Evolutionary conservation across 2,888 invertebrate genomes (phyloP).

Genomic region (Mythimna lalbum): DNA sequence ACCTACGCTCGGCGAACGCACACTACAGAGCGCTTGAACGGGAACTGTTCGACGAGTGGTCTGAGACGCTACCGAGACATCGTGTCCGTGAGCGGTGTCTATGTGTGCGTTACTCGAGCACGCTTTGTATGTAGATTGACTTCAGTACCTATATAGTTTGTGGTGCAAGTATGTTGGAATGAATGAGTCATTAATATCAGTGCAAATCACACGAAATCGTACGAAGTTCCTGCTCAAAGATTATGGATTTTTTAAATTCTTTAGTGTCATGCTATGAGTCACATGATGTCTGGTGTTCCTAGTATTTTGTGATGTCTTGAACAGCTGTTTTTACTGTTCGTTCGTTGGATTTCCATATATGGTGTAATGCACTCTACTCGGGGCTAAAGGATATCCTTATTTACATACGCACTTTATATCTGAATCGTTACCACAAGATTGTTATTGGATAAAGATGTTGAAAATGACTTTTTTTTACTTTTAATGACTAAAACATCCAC

Average conservation of each 20-base stretch:
- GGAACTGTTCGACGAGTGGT: too few relatives aligned
- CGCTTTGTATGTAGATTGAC: too few relatives aligned
- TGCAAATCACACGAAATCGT: conserved; percentile 36
- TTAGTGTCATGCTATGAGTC: conserved; percentile 50
- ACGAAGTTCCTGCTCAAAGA: conserved; percentile 32
- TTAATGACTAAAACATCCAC: too few relatives aligned
- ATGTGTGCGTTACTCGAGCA: too few relatives aligned
- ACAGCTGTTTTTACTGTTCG: conserved; percentile 18
- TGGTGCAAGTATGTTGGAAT: neutral
- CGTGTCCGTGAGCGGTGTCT: too few relatives aligned
- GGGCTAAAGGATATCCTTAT: conserved; percentile 20
- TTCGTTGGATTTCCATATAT: conserved; percentile 21
- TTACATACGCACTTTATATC: neutral
- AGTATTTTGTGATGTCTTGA: conserved; percentile 48
- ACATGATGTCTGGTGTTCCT: conserved; percentile 31
- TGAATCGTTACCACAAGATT: neutral
- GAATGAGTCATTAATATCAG: conserved; percentile 49
- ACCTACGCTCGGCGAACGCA: too few relatives aligned
- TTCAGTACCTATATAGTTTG: too few relatives aligned
- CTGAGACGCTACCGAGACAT: too few relatives aligned
- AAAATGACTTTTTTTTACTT: neutral
- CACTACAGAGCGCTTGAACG: too few relatives aligned
- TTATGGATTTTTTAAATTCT: conserved; percentile 20
- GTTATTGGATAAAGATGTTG: neutral
- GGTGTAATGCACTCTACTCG: conserved; percentile 15